phyloP scores from a whole-genome alignment of 2,797 vertebrate genomes.

The Cryptoblepharus egeriae region DNA sequence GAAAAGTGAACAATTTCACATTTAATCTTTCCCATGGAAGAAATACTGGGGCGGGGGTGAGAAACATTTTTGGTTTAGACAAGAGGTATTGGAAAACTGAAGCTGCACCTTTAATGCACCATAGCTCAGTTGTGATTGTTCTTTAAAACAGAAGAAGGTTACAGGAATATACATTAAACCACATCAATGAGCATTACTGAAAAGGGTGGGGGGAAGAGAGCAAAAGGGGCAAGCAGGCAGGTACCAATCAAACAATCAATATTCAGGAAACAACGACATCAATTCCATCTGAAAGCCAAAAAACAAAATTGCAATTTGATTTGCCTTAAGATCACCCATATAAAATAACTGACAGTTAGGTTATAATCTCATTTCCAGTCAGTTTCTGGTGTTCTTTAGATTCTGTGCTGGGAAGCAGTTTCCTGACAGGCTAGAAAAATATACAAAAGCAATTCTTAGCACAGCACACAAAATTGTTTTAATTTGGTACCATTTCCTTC shows the following conservation, averaged over 20 bases:
- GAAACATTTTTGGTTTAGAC: not conserved
- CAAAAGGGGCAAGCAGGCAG: conserved; percentile 40
- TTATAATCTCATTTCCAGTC: conserved; percentile 71
- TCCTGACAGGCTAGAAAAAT: conserved; percentile 46
- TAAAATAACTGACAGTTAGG: conserved; percentile 63
- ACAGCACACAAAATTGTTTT: conserved; percentile 25
- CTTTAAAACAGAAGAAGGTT: conserved; percentile 72
- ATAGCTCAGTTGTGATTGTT: conserved; percentile 55
- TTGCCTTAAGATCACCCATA: conserved; percentile 63
- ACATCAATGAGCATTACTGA: conserved; percentile 74
- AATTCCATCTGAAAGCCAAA: conserved; percentile 59
- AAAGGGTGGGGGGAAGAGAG: conserved; percentile 52
- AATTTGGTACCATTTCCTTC: conserved; percentile 28
- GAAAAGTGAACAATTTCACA: conserved; percentile 22
- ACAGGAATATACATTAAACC: conserved; percentile 78
- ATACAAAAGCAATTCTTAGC: conserved; percentile 32
- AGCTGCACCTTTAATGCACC: conserved; percentile 49
- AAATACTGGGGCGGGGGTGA: conserved; percentile 22
- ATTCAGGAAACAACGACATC: conserved; percentile 69
- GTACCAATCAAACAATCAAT: conserved; percentile 77
- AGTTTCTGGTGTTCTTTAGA: conserved; percentile 60
- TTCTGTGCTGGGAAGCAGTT: conserved; percentile 44
- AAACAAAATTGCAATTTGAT: conserved; percentile 67
- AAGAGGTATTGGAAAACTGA: conserved; percentile 12
- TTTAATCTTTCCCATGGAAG: conserved; percentile 38